These are phyloP conservation scores for Hyposmocoma kahamanoa DNA, from an alignment of 1,140 invertebrate genomes.

Conservation along the genomic window DNA sequence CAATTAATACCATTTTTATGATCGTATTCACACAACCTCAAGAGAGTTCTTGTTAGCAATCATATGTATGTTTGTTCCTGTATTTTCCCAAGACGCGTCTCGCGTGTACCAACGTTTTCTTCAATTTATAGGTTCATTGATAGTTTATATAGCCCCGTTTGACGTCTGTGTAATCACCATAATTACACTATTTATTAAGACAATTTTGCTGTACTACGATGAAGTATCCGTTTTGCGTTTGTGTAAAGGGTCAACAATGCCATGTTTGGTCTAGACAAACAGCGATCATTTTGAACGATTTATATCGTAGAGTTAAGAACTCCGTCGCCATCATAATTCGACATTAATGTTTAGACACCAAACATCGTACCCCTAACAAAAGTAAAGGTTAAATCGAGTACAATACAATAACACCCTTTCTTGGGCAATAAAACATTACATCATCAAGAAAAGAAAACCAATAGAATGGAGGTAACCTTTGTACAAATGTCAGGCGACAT, in stretches of 20 bases:
- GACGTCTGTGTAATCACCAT: conserved; percentile 37
- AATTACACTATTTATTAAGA: conserved; percentile 41
- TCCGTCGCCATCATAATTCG: neutral
- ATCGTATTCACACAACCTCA: conserved; percentile 41
- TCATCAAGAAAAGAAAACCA: conserved; percentile 61
- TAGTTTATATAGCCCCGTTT: conserved; percentile 40
- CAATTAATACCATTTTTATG: conserved; percentile 46
- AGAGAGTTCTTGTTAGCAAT: conserved; percentile 31
- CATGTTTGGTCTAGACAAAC: conserved; percentile 9
- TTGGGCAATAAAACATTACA: conserved; percentile 46
- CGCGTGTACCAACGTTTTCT: conserved; percentile 44
- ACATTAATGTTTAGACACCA: neutral
- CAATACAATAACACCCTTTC: conserved; percentile 61
- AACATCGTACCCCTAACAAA: conserved; percentile 21
- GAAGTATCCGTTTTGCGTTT: conserved; percentile 14
- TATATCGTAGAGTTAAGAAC: too few species aligned
- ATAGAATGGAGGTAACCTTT: conserved; percentile 61
- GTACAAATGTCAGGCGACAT: conserved; percentile 63
- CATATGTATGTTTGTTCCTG: conserved; percentile 37
- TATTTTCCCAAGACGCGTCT: conserved; percentile 41
- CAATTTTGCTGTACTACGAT: conserved; percentile 24
- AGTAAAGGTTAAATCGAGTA: conserved; percentile 55
- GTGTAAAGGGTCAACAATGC: conserved; percentile 13
- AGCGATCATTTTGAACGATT: too few species aligned
- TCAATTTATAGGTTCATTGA: conserved; percentile 51